A percentile compares a stretch with the other conserved stretches of the same genome.
phyloP scores from a whole-genome alignment of 2,888 invertebrate species.

The Drosophila lacicola region DNA sequence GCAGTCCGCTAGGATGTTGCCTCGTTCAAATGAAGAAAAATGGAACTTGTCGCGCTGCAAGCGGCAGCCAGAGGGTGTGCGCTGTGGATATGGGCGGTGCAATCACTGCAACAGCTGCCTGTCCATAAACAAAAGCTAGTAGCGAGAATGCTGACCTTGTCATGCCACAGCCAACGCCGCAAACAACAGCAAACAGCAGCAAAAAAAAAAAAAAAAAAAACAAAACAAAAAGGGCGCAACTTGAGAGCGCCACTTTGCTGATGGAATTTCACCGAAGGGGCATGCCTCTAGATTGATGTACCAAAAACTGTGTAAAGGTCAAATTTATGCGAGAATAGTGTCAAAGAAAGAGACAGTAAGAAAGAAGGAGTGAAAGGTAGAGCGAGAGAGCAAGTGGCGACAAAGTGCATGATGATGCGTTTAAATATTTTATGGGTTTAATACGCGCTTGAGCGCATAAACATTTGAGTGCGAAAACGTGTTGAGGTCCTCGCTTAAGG shows the following conservation, averaged over 20 bases:
- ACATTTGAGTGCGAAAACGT: conserved; percentile 76
- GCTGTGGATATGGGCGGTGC: conserved; percentile 5
- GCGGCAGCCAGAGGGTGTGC: conserved; percentile 39
- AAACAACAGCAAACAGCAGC: conserved; percentile 8
- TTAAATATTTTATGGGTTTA: conserved; percentile 74
- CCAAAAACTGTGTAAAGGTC: conserved; percentile 66
- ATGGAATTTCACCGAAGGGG: conserved; percentile 47
- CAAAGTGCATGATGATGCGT: conserved; percentile 70
- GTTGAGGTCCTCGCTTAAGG: conserved; percentile 45
- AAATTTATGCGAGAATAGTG: conserved; percentile 64
- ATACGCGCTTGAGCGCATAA: conserved; percentile 55
- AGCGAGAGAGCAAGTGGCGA: conserved; percentile 39
- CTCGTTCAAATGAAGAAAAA: conserved; percentile 73
- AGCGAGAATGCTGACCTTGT: conserved; percentile 50
- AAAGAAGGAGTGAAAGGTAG: not conserved
- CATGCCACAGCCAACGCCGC: conserved; percentile 23
- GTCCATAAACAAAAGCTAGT: conserved; percentile 55
- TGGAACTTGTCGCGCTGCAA: conserved; percentile 50
- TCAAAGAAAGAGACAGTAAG: conserved; percentile 25
- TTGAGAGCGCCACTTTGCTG: conserved; percentile 57
- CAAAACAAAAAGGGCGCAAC: conserved; percentile 3
- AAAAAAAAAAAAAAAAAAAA: conserved; percentile 4
- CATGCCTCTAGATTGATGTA: conserved; percentile 63
- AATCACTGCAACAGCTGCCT: conserved; percentile 48
- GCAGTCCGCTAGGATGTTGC: conserved; percentile 38